Evolutionary conservation across 2,888 invertebrate species (phyloP).

Genomic region (Brachyptera putata): DNA sequence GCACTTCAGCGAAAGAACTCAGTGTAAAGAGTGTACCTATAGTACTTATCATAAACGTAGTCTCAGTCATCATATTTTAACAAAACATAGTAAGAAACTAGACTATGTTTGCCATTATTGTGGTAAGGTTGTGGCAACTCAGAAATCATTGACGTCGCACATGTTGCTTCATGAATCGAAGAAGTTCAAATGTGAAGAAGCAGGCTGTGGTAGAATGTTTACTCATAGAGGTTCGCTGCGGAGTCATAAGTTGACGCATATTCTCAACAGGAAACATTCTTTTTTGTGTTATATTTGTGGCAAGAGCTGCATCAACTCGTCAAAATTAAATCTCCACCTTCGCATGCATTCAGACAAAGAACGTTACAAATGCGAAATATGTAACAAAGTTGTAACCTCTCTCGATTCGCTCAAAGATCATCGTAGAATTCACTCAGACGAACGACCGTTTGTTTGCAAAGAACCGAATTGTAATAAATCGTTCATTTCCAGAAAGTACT

Average conservation of each 20-base stretch:
- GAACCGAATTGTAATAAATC: constrained; percentile 19
- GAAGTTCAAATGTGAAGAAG: constrained; percentile 46
- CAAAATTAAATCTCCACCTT: constrained; percentile 35
- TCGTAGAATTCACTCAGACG: constrained; percentile 27
- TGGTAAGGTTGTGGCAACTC: too few species aligned
- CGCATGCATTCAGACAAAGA: constrained; percentile 41
- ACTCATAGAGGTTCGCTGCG: background rate
- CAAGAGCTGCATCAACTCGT: background rate
- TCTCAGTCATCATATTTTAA: too few species aligned
- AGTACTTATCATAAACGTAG: too few species aligned
- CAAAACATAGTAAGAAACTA: too few species aligned
- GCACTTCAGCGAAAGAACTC: too few species aligned
- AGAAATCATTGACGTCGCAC: constrained; percentile 39
- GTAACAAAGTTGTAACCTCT: constrained; percentile 49
- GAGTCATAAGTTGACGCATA: background rate
- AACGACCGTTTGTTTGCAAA: constrained; percentile 23
- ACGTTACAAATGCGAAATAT: constrained; percentile 45
- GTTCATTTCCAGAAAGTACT: constrained; percentile 22
- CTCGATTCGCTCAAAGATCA: constrained; percentile 39
- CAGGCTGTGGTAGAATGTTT: constrained; percentile 37
- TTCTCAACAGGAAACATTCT: background rate
- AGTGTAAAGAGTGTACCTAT: too few species aligned
- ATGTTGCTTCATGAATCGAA: constrained; percentile 41
- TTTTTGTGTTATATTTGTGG: background rate
- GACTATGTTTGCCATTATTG: too few species aligned